Evolutionary conservation across 2,888 invertebrate species (phyloP), one percentile per base, ranked within the genome.

Genomic region (Shargacucullia verbasci): DNA sequence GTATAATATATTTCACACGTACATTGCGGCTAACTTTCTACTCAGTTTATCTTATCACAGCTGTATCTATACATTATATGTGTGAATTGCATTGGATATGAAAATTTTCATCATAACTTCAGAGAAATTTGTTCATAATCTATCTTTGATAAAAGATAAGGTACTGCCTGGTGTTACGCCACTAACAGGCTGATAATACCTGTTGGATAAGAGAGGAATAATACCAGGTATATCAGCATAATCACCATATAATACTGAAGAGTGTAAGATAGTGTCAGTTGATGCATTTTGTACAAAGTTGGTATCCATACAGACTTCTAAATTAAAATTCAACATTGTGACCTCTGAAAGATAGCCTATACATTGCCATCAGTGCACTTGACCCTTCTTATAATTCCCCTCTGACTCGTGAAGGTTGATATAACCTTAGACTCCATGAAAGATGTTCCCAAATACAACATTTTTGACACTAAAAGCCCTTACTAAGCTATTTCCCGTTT

Each of bases 41-140:
- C 58, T 54, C 27, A n/a, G 55, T 66, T 70, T 80, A 81, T 82
- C 83, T 80, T 82, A 83, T 80, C 79, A 69, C 38, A 35, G 49
- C 46, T 72, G 61, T 78, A 73, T 66, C 50, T 77, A 45, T 63
- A 65, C 59, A 61, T 69, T 66, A 69, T 68, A 66, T 57, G 55
- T 68, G 59, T 47, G 60, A 54, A 73, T 73, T 75, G 70, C 72
- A 73, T 61, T 70, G 58, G 54, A 63, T 61, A 63, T 61, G 40
- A 73, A 65, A 57, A 53, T 59, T 60, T 61, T 61, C 44, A 66
- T 56, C 55, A 69, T 47, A 63, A 70, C 60, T 70, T 64, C 38
- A 65, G 53, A 54, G 56, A 61, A 80, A 73, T 67, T 20, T 43
- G 46, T 39, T 39, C 41, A 7, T 72, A 70, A 78, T 76, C 70